Evolutionary conservation across 2,113 vertebrate species (phyloP), one percentile per base, ranked within the genome.

Genomic region (Vulpes vulpes): DNA sequence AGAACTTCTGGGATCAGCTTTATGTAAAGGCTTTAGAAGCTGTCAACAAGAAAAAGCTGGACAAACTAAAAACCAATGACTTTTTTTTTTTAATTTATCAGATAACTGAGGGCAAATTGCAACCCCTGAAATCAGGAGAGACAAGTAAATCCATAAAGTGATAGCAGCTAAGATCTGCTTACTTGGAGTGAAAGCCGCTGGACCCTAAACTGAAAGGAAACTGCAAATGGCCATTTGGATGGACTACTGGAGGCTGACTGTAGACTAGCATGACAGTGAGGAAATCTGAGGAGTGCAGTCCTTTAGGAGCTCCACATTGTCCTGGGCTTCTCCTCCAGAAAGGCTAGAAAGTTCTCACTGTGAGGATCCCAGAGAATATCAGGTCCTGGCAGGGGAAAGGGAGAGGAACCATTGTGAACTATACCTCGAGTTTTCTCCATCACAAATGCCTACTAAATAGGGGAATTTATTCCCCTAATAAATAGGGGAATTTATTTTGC

Each of bases 31-130:
- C 0, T 15, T 88, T 60, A 95, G 49, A 85, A 76, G 20, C 22
- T 15, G 27, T 62, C 30, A 86, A 71, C 2, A 71, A 69, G 65
- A 83, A 95, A 92, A 86, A 94, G 10, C 7, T 78, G 35, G 30
- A 76, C 2, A 92, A 82, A 90, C 32, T 83, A 27, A 94, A 81
- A 90, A 94, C 17, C 67, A 25, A 51, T 91, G 27, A 32, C 16
- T 73, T 64, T 53, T 76, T 38, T 76, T 38, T 87, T 89, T 32
- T 38, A 94, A 94, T 51, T 80, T 94, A 35, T 3, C 65, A 94
- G 59, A 74, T 27, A 96, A 59, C 11, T 60, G 38, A 93, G 71
- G 53, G 16, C 3, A 91, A 86, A 69, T 4, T 59, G 27, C 7
- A 65, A n/a, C 15, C 20, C 14, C 32, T 25, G 11, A 78, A 78